phyloP scores from a whole-genome alignment of 92 coral and sea anemone species.

The Porites evermanni region DNA sequence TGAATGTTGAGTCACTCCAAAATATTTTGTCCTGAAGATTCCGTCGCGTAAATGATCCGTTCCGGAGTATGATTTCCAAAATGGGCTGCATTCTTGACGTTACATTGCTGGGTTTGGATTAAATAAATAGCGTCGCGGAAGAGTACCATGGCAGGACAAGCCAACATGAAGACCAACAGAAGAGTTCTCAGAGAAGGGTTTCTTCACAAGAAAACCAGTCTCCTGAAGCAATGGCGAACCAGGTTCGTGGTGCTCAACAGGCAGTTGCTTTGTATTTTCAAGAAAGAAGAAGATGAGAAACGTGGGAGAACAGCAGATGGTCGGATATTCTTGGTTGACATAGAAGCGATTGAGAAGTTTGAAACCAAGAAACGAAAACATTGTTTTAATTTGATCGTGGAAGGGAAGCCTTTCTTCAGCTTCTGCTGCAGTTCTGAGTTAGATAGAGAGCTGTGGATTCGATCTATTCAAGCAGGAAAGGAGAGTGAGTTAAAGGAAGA shows the following conservation, averaged over 20 bases:
- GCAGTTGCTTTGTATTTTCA: constrained; percentile 91
- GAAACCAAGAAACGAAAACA: constrained; percentile 89
- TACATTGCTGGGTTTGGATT: constrained; percentile 1
- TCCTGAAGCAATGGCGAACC: constrained; percentile 93
- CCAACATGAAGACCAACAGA: constrained; percentile 46
- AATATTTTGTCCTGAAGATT: background rate
- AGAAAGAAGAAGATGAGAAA: constrained; percentile 88
- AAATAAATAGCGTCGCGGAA: constrained; percentile 19
- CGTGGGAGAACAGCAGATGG: constrained; percentile 86
- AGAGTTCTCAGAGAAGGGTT: constrained; percentile 83
- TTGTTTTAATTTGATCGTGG: constrained; percentile 84
- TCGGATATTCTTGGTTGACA: constrained; percentile 91
- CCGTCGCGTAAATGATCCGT: constrained; percentile 17
- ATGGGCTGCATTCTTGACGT: constrained; percentile 46
- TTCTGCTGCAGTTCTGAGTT: constrained; percentile 84
- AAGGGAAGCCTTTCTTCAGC: constrained; percentile 75
- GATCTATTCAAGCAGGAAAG: constrained; percentile 76
- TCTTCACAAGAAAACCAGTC: constrained; percentile 81
- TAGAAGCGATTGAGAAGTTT: constrained; percentile 78
- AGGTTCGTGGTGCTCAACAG: constrained; percentile 82
- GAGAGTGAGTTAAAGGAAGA: constrained; percentile 82
- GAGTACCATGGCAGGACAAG: constrained; percentile 46
- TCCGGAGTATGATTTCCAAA: constrained; percentile 25
- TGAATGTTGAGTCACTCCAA: background rate
- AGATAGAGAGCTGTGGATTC: constrained; percentile 86